These are phyloP conservation scores for Chalcosyrphus nemorum DNA, from an alignment of 2,888 invertebrate species.

Conservation along the genomic window DNA sequence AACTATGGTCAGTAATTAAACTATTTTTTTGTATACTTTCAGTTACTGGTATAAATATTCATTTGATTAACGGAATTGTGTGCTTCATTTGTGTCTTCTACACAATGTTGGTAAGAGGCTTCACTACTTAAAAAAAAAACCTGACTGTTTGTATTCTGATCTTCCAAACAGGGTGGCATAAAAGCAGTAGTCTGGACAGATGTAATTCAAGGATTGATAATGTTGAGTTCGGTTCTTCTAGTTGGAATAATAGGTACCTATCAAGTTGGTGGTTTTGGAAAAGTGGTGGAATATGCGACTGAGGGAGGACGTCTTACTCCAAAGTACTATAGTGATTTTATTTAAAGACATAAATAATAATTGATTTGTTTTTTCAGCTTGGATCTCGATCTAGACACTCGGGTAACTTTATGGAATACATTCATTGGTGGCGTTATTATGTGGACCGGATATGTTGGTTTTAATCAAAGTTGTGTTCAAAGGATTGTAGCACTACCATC, in stretches of 20 bases:
- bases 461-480: slow-evolving; percentile 89
- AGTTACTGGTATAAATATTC: slow-evolving; percentile 83
- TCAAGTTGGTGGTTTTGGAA: slow-evolving; percentile 77
- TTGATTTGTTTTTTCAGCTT: slow-evolving; percentile 75
- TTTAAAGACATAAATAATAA: not conserved
- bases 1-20: too few species aligned
- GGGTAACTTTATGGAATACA: slow-evolving; percentile 85
- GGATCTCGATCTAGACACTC: slow-evolving; percentile 84
- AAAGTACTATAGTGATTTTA: not conserved
- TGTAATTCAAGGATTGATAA: slow-evolving; percentile 78
- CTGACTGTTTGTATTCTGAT: not conserved
- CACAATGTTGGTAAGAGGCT: slow-evolving; percentile 82
- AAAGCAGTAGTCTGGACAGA: slow-evolving; percentile 82
- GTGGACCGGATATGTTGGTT: slow-evolving; percentile 86
- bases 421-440: slow-evolving; percentile 84
- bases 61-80: slow-evolving; percentile 82
- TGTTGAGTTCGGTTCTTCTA: slow-evolving; percentile 77
- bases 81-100: slow-evolving; percentile 83
- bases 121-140: not conserved
- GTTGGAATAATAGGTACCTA: slow-evolving; percentile 77
- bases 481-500: slow-evolving; percentile 86
- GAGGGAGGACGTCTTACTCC: slow-evolving; percentile 76
- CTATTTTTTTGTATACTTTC: too few species aligned
- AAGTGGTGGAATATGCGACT: slow-evolving; percentile 75
- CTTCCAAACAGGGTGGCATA: slow-evolving; percentile 78